phyloP scores from a whole-genome alignment of 2,797 vertebrate genomes.

The Enteromius fasciolatus region DNA sequence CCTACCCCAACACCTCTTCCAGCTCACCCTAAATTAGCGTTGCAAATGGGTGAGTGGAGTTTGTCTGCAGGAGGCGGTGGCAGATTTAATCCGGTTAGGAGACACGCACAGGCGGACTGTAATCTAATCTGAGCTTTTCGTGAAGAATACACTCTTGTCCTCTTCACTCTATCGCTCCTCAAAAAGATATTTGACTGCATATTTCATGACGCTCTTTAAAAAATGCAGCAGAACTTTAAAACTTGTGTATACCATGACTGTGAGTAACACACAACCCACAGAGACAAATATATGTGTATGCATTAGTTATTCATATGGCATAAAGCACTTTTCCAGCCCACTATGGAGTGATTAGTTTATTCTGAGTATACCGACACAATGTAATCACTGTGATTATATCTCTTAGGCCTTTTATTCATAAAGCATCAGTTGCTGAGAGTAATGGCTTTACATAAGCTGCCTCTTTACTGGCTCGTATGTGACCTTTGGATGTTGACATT shows the following conservation, averaged over 20 bases:
- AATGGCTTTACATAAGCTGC: slow-evolving; percentile 61
- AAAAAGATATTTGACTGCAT: slow-evolving; percentile 24
- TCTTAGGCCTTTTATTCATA: slow-evolving; percentile 53
- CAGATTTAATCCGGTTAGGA: slow-evolving; percentile 62
- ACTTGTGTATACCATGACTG: not conserved
- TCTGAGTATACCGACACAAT: slow-evolving; percentile 40
- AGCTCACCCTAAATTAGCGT: slow-evolving; percentile 52
- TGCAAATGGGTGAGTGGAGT: slow-evolving; percentile 40
- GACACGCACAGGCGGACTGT: slow-evolving; percentile 54
- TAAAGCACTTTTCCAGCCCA: slow-evolving; percentile 19
- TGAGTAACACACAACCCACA: slow-evolving; percentile 4
- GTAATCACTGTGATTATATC: slow-evolving; percentile 57
- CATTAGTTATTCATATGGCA: slow-evolving; percentile 43
- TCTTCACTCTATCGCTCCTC: slow-evolving; percentile 35
- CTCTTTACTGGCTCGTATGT: slow-evolving; percentile 46
- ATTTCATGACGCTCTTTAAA: not conserved
- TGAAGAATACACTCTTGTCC: slow-evolving; percentile 44
- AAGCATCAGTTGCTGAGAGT: slow-evolving; percentile 56
- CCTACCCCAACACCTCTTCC: slow-evolving; percentile 7
- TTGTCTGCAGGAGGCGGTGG: slow-evolving; percentile 37
- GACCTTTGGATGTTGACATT: slow-evolving; percentile 62
- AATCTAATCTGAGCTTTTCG: slow-evolving; percentile 59
- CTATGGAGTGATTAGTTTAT: slow-evolving; percentile 45
- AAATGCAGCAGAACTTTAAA: slow-evolving; percentile 10
- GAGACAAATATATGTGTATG: slow-evolving; percentile 14